Evolutionary conservation across 23 tunicate genomes (phyloP).

Genomic region (Styela plicata): DNA sequence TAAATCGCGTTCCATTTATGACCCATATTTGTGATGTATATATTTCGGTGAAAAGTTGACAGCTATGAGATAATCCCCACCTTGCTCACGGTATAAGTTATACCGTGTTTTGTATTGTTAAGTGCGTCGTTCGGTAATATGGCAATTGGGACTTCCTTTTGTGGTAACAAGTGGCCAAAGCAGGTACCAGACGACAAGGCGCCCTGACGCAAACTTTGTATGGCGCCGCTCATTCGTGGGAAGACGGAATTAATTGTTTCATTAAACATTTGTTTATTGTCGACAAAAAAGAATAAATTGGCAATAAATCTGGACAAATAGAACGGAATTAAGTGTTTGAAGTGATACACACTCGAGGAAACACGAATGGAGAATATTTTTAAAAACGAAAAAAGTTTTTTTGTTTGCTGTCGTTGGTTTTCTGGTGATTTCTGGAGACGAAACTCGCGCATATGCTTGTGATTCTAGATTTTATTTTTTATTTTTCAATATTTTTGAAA

Average conservation of each 20-base stretch:
- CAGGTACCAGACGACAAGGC: constrained; percentile 30
- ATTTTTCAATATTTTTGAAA: too few relatives aligned
- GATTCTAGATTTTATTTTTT: too few relatives aligned
- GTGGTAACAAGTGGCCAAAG: background rate
- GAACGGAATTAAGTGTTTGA: background rate
- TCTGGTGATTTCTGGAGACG: too few relatives aligned
- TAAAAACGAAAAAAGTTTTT: too few relatives aligned
- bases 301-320: background rate
- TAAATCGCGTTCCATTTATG: background rate
- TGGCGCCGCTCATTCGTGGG: constrained; percentile 23
- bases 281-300: background rate
- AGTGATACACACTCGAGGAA: too few relatives aligned
- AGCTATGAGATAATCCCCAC: constrained; percentile 14
- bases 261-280: constrained; percentile 14
- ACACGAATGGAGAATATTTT: too few relatives aligned
- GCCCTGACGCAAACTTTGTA: constrained; percentile 22
- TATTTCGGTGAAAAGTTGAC: too few relatives aligned
- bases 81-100: background rate
- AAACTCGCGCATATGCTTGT: too few relatives aligned
- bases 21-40: background rate
- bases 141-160: constrained; percentile 10
- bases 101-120: constrained; percentile 9
- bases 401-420: too few relatives aligned
- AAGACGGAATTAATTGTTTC: constrained; percentile 19
- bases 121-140: background rate